Evolutionary conservation across 2,888 invertebrate species (phyloP), one percentile per base, ranked within the genome.

Genomic region (Microchrysa polita): DNA sequence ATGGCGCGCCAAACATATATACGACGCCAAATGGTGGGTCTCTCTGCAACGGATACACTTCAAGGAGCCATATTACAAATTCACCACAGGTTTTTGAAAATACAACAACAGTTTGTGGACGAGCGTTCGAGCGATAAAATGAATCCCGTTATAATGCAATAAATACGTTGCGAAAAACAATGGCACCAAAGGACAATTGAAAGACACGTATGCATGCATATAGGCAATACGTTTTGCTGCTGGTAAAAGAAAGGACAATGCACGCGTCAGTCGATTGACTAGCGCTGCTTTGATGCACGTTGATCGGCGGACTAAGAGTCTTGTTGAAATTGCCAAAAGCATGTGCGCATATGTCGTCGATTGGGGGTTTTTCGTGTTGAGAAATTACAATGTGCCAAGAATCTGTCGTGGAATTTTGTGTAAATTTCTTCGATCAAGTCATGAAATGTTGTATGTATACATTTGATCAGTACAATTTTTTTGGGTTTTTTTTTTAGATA

Each of bases 191-290:
- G 73, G 73, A 75, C 75, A 75, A 75, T 69, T 61, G 63, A 60
- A 67, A 75, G 74, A 74, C 74, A 73, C 73, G 69, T 73, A 67
- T 44, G 72, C 74, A 72, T 57, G 61, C 67, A 48, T 73, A 61
- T 59, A 55, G 14, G 40, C 20, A 42, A 2, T 20, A 65, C 9
- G 61, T 4, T 65, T 27, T 42, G 18, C 5, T 48, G 2, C 40
- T 61, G 18, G 34, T 61, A 16, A 12, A 27, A 22, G 61, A 61
- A 65, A 65, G 65, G 65, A 65, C 65, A 65, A 48, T 65, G 65
- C 48, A 44, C 65, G 44, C 40, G 65, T 34, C 27, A 34, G 27
- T n/a, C n/a, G n/a, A n/a, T n/a, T n/a, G n/a, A n/a, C n/a, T n/a
- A n/a, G n/a, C 27, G 4, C 27, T 34, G 4, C 27, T 34, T 34